A percentile compares a stretch with the other conserved stretches of the same genome.
Evolutionary conservation across 2,113 vertebrate species (phyloP).

Genomic region (Ptychochromis oligacanthus): DNA sequence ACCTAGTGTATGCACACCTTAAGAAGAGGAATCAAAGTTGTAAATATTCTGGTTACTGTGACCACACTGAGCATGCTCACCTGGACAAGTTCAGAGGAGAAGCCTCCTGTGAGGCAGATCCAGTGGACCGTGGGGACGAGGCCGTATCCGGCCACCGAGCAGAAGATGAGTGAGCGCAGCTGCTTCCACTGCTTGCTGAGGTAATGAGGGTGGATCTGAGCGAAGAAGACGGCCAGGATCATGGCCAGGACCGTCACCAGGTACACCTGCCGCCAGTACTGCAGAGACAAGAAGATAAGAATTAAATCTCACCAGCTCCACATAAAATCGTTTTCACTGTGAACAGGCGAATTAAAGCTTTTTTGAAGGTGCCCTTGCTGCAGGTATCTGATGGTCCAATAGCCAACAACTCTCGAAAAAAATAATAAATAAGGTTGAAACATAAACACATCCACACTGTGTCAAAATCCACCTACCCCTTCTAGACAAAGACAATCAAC

Average conservation of each 20-base stretch:
- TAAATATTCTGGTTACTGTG: too few species aligned
- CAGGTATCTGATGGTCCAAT: neutral
- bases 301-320: neutral
- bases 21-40: neutral
- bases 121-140: slow-evolving; percentile 93
- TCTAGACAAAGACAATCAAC: neutral
- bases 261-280: slow-evolving; percentile 98
- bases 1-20: too few species aligned
- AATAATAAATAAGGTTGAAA: neutral
- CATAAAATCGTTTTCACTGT: neutral
- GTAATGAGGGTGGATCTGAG: slow-evolving; percentile 94
- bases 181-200: slow-evolving; percentile 92
- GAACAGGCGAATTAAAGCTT: rapidly evolving
- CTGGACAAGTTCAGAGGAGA: slow-evolving; percentile 89
- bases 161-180: slow-evolving; percentile 90
- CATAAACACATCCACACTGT: neutral
- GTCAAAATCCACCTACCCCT: rapidly evolving
- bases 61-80: slow-evolving; percentile 64
- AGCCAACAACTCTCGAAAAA: neutral
- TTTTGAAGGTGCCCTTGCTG: neutral
- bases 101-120: slow-evolving; percentile 91
- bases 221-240: slow-evolving; percentile 94
- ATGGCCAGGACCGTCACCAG: slow-evolving; percentile 90
- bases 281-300: slow-evolving; percentile 1
- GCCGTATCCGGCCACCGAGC: slow-evolving; percentile 89